phyloP scores from a whole-genome alignment of 2,797 vertebrate genomes.

The Typhlichthys subterraneus region DNA sequence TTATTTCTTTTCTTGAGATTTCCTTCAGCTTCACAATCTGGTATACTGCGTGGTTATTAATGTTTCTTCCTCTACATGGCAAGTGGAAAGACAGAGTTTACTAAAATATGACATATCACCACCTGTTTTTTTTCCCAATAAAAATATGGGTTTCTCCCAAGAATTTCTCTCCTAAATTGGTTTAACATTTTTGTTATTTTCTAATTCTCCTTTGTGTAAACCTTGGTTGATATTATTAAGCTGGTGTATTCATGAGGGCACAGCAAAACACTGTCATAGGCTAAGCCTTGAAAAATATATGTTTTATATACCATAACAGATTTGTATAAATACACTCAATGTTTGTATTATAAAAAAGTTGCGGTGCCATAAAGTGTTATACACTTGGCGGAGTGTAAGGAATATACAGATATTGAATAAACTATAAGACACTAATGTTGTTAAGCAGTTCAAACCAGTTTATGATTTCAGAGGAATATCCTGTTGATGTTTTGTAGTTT shows the following conservation, averaged over 20 bases:
- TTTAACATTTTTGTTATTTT: constrained; percentile 19
- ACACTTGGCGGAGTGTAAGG: constrained; percentile 54
- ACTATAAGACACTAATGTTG: constrained; percentile 7
- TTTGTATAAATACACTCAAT: constrained; percentile 72
- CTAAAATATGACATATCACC: constrained; percentile 59
- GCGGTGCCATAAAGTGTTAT: constrained; percentile 54
- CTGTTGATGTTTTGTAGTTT: constrained; percentile 60
- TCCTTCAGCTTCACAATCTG: constrained; percentile 37
- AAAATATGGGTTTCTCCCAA: constrained; percentile 49
- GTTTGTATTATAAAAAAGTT: constrained; percentile 68
- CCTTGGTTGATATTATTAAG: constrained; percentile 58
- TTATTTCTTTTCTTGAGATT: constrained; percentile 35
- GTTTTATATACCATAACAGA: constrained; percentile 76
- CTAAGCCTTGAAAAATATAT: constrained; percentile 59
- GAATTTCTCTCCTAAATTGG: constrained; percentile 58
- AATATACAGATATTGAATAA: constrained; percentile 10
- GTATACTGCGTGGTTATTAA: constrained; percentile 48
- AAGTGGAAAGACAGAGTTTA: constrained; percentile 49
- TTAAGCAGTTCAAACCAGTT: constrained; percentile 42
- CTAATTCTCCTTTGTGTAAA: constrained; percentile 33
- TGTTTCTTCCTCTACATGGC: constrained; percentile 27
- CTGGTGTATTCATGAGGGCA: constrained; percentile 61
- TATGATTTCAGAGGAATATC: constrained; percentile 52
- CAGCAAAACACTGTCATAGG: constrained; percentile 59
- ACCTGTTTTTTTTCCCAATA: constrained; percentile 28